Conservation (phyloP, 2,888 invertebrate species). For the Brenthis ino region DNA sequence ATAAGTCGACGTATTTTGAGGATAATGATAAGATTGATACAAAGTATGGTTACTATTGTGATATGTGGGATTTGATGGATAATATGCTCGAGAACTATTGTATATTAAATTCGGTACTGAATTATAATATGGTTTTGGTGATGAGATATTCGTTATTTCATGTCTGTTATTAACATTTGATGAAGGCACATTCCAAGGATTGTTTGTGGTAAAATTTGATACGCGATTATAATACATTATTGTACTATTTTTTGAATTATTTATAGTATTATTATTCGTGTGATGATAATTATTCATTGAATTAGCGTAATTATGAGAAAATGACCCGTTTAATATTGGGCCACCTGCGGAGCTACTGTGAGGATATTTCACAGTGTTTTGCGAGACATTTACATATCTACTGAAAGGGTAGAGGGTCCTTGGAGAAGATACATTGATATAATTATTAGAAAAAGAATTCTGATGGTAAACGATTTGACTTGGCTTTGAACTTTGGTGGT, state of each 20-base stretch:
- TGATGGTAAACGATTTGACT: neutral
- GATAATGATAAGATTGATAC: neutral
- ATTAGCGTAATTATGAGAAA: neutral
- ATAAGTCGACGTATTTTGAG: neutral
- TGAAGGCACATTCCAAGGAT: slow-evolving; percentile 1
- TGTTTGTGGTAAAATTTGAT: neutral
- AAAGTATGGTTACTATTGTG: neutral
- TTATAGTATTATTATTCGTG: neutral
- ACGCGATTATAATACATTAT: no score
- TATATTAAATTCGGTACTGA: neutral
- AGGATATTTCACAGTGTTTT: neutral
- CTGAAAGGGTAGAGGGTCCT: no score
- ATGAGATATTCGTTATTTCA: neutral
- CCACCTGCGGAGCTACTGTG: slow-evolving; percentile 1
- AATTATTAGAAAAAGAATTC: neutral
- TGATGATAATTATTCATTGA: neutral
- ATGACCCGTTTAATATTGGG: neutral
- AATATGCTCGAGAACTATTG: neutral
- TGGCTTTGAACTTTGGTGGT: slow-evolving; percentile 3
- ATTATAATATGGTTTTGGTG: neutral
- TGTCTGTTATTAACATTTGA: neutral
- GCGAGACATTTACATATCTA: neutral
- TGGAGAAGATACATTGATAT: neutral
- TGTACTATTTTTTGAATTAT: neutral
- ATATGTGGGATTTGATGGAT: neutral